Evolutionary conservation across 2,888 invertebrate genomes (phyloP), one percentile per base, ranked within the genome.

Genomic region (Chloroclysta siterata): DNA sequence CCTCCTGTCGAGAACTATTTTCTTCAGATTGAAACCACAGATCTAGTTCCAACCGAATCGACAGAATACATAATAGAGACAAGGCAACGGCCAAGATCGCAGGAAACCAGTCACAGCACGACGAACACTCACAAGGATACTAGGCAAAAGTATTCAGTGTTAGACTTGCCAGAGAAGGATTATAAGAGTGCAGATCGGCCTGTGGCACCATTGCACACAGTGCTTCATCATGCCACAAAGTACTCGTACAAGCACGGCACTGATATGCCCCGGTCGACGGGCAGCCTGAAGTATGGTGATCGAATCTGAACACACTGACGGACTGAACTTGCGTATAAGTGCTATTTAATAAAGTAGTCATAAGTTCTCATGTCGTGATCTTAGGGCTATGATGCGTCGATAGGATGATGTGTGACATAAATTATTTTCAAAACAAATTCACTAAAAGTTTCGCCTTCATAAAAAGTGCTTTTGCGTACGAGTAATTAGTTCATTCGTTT

Each of bases 221-320:
- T 66, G 7, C 69, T 68, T 2, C 76, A 73, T 36, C 75, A 73
- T 8, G 68, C 71, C 39, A 58, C 68, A n/a, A 66, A 72, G 65
- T 72, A 78, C 62, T 53, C 65, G 13, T 75, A 73, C 50, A 75
- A 69, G 33, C 75, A 80, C 54, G 72, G 71, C 42, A 71, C 66
- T 22, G 81, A 82, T 22, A 65, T 78, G 29, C 65, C 79, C 11
- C 80, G 77, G 65, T 71, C 74, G 5, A 75, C 77, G 61, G 84
- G 83, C 39, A 86, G 84, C 71, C 78, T 85, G 4, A 90, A 89
- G 77, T 92, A 92, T 77, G 92, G 92, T 82, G 92, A 92, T 74
- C 90, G 90, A 88, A 72, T 73, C 53, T 74, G 65, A 72, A 66
- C 44, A 51, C 48, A 51, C 17, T n/a, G 8, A 7, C 14, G 33